These are phyloP conservation scores for Melanocharis versteri DNA, from an alignment of 2,113 vertebrate genomes.

Conservation along the genomic window DNA sequence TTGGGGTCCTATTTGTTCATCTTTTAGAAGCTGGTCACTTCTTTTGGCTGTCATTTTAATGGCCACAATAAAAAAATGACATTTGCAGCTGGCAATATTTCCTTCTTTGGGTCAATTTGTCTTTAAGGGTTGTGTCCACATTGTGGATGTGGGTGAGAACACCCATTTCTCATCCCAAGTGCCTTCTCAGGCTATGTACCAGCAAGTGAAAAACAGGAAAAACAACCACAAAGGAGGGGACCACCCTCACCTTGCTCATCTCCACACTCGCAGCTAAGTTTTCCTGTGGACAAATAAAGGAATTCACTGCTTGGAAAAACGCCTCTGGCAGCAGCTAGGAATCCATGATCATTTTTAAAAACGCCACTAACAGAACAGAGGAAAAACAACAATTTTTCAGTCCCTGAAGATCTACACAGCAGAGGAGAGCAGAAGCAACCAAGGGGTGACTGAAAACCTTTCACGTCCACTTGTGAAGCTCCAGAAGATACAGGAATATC, in stretches of 20 bases:
- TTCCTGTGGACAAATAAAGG: not conserved
- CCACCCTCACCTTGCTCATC: not conserved
- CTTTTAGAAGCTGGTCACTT: not conserved
- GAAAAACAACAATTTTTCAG: not conserved
- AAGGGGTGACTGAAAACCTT: not conserved
- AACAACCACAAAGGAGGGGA: not conserved
- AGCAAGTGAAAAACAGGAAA: not conserved
- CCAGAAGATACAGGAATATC: not conserved
- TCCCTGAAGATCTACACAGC: not conserved
- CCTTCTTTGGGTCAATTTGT: not conserved
- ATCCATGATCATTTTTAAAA: not conserved
- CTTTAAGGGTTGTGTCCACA: not conserved
- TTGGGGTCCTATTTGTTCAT: not conserved
- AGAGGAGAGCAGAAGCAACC: not conserved
- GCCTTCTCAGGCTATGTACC: fast-evolving
- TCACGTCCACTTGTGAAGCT: not conserved
- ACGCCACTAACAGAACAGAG: not conserved
- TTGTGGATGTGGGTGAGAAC: not conserved
- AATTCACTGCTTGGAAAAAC: not conserved
- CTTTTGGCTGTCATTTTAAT: not conserved
- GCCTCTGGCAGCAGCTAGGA: not conserved
- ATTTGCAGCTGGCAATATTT: not conserved
- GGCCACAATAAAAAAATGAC: not conserved
- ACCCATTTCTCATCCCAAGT: not conserved
- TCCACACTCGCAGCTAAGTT: not conserved